Conservation (phyloP, 1,140 invertebrate species). For the Andrena cerasifolii region DNA sequence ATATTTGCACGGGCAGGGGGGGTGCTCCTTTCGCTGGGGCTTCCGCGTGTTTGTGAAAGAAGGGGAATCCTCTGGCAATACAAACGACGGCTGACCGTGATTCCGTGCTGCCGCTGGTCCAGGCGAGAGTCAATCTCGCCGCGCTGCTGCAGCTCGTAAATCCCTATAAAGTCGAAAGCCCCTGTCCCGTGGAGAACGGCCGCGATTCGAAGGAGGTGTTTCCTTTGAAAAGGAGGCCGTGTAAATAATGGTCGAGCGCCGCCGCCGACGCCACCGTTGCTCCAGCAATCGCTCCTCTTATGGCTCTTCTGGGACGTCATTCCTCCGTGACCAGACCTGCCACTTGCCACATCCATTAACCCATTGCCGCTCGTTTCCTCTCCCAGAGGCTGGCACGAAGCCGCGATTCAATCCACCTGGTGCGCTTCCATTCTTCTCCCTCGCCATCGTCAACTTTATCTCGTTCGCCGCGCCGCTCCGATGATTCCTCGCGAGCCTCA, state of each 20-base stretch:
- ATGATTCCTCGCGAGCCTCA: too few species aligned
- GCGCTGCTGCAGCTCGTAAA: conserved; percentile 53
- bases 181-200: conserved; percentile 39
- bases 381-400: too few species aligned
- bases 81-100: conserved; percentile 29
- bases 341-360: conserved; percentile 47
- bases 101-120: conserved; percentile 18
- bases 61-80: conserved; percentile 50
- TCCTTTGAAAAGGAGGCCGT: conserved; percentile 60
- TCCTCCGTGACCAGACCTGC: conserved; percentile 33
- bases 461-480: too few species aligned
- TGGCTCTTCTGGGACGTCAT: conserved; percentile 50
- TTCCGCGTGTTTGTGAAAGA: conserved; percentile 24
- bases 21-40: neutral
- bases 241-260: conserved; percentile 60
- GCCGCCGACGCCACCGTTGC: too few species aligned
- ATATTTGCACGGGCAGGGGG: conserved; percentile 21
- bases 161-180: conserved; percentile 47
- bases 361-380: neutral
- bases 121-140: conserved; percentile 58
- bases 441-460: too few species aligned
- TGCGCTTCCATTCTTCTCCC: neutral
- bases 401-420: neutral
- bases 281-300: conserved; percentile 46
- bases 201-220: conserved; percentile 43